phyloP scores from a whole-genome alignment of 1,140 invertebrate genomes.

The Thaumatotibia leucotreta region DNA sequence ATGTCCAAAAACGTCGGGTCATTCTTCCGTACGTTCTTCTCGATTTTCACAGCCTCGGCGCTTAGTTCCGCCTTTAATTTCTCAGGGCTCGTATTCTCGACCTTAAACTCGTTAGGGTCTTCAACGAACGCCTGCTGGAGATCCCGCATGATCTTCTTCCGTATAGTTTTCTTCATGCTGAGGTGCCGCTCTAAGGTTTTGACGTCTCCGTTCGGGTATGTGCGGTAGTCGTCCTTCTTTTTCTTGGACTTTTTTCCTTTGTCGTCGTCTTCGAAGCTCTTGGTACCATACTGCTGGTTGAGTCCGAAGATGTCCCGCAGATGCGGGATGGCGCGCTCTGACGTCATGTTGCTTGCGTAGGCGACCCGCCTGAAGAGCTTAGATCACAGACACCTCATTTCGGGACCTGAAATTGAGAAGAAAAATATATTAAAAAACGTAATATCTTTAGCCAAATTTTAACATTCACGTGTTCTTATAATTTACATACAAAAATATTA shows the following conservation, averaged over 20 bases:
- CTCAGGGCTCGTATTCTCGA: slow-evolving; percentile 81
- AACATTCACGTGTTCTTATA: too few relatives aligned
- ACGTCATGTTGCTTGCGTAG: slow-evolving; percentile 62
- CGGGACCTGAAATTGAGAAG: slow-evolving; percentile 58
- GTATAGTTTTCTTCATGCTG: slow-evolving; percentile 91
- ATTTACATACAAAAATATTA: too few relatives aligned
- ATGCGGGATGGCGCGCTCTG: slow-evolving; percentile 82
- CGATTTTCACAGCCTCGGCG: slow-evolving; percentile 81
- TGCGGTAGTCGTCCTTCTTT: slow-evolving; percentile 81
- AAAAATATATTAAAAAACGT: background rate
- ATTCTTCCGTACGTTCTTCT: slow-evolving; percentile 79
- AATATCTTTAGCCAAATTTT: slow-evolving; percentile 12
- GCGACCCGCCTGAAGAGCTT: slow-evolving; percentile 35
- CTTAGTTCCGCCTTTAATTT: slow-evolving; percentile 82
- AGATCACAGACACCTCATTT: slow-evolving; percentile 63
- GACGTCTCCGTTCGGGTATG: slow-evolving; percentile 81
- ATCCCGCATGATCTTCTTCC: slow-evolving; percentile 91
- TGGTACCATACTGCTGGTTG: slow-evolving; percentile 63
- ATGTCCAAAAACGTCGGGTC: slow-evolving; percentile 85
- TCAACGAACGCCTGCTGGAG: slow-evolving; percentile 86
- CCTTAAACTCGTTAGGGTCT: slow-evolving; percentile 84
- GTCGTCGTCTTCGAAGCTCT: slow-evolving; percentile 72
- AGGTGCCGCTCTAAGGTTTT: slow-evolving; percentile 88
- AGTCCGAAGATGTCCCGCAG: slow-evolving; percentile 83
- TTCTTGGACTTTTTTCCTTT: slow-evolving; percentile 78